Percentiles rank a stretch among this genome's conserved stretches.
Conservation (phyloP, 1,140 invertebrate species). For the Holcopasites calliopsidis region DNA sequence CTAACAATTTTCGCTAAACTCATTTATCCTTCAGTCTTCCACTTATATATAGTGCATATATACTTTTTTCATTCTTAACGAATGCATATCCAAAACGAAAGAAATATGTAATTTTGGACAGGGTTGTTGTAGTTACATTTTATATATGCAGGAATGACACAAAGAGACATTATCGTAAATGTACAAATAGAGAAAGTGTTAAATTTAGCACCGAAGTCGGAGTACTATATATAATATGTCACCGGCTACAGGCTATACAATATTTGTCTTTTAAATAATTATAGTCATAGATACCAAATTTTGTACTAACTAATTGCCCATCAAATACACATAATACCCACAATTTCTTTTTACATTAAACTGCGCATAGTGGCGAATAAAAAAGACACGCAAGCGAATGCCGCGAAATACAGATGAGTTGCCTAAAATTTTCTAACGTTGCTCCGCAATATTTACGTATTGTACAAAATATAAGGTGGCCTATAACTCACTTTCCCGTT, state of each 20-base stretch:
- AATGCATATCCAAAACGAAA: conserved; percentile 19
- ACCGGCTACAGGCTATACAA: conserved; percentile 33
- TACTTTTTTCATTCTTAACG: conserved; percentile 20
- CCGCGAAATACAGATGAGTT: background rate
- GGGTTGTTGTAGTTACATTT: conserved; percentile 43
- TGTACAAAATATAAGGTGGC: too few relatives aligned
- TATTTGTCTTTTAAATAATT: conserved; percentile 51
- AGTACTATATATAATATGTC: conserved; percentile 3
- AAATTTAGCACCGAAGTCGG: conserved; percentile 41
- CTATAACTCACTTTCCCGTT: too few relatives aligned
- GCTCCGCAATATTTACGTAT: background rate
- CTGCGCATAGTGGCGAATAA: conserved; percentile 23
- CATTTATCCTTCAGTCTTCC: conserved; percentile 71
- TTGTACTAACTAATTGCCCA: conserved; percentile 58
- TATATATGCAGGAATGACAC: conserved; percentile 62
- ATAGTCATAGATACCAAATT: conserved; percentile 45
- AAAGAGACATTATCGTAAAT: conserved; percentile 52
- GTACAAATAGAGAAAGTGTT: conserved; percentile 48
- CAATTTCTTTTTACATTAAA: conserved; percentile 38
- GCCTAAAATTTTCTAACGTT: conserved; percentile 12
- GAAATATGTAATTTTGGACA: conserved; percentile 17
- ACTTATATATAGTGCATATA: conserved; percentile 30
- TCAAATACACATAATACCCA: conserved; percentile 29
- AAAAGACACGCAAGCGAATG: conserved; percentile 18
- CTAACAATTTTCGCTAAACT: conserved; percentile 47